Evolutionary conservation across 2,797 vertebrate species (phyloP), one percentile per base, ranked within the genome.

Genomic region (Acipenser ruthenus): DNA sequence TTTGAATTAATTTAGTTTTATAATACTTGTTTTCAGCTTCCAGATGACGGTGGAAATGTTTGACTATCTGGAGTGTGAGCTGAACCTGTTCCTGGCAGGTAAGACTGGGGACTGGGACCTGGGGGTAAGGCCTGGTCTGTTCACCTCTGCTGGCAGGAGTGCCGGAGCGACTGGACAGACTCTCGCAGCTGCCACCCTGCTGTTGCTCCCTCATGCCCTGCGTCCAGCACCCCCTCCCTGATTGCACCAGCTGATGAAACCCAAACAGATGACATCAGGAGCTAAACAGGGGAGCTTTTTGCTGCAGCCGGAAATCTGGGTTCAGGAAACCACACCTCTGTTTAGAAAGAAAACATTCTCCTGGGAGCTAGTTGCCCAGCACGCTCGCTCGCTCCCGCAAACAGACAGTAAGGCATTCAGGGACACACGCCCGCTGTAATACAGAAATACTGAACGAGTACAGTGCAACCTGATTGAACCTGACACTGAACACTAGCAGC

Each of bases 11-110:
- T 37, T 37, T 37, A 37, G 23, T 37, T 37, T 37, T 37, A 37
- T 37, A 37, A 18, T 18, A 18, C 15, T 55, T 67, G 37, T 58
- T 47, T 70, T 9, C 69, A 99, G 97, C 84, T 99, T 99, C 83
- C 97, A 99, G 90, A 77, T 99, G 80, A 99, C 97, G 0, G 97
- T 99, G 73, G 97, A 99, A 87, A 99, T 99, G 93, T 99, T 99
- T 73, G 97, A 99, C 86, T 99, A 98, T 79, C 84, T 99, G 89
- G 97, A 99, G 83, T 97, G 94, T 71, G 95, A 99, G 82, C 94
- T 99, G 76, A 97, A 91, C 84, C 93, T 99, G 76, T 99, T 99
- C 84, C 91, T 97, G 68, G 92, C 91, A 0, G 97, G 96, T 98
- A 74, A 92, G 89, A 58, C 55, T 6, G 55, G 55, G 55, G 6